Evolutionary conservation across 2,797 vertebrate species (phyloP).

Genomic region (Thamnophis elegans): DNA sequence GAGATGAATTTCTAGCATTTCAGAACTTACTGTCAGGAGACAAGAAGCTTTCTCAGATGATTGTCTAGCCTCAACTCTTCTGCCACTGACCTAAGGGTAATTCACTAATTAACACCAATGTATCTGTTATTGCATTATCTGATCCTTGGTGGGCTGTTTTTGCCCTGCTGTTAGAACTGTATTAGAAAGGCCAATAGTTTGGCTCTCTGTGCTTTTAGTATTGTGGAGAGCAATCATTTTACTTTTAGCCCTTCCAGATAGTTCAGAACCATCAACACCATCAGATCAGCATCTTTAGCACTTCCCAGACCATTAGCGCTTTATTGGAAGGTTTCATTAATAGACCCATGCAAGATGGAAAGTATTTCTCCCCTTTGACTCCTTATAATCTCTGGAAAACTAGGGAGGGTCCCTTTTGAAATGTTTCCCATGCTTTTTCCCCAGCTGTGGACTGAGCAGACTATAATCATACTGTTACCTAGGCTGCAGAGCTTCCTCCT

Average conservation of each 20-base stretch:
- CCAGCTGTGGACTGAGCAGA: background rate
- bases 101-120: background rate
- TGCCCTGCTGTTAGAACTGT: background rate
- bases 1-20: background rate
- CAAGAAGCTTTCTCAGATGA: background rate
- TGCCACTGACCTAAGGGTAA: background rate
- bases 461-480: background rate
- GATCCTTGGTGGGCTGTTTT: background rate
- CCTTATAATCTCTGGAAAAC: background rate
- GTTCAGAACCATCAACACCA: background rate
- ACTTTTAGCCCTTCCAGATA: background rate
- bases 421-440: background rate
- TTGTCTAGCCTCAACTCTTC: background rate
- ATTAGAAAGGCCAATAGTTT: background rate
- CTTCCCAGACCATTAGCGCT: background rate
- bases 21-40: background rate
- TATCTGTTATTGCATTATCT: background rate
- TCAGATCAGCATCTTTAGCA: background rate
- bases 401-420: background rate
- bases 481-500: background rate
- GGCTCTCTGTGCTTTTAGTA: background rate
- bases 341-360: background rate
- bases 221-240: background rate
- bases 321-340: background rate
- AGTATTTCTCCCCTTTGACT: background rate